These are phyloP conservation scores for Uropetala carovei DNA, from an alignment of 2,888 invertebrate species.

Conservation along the genomic window DNA sequence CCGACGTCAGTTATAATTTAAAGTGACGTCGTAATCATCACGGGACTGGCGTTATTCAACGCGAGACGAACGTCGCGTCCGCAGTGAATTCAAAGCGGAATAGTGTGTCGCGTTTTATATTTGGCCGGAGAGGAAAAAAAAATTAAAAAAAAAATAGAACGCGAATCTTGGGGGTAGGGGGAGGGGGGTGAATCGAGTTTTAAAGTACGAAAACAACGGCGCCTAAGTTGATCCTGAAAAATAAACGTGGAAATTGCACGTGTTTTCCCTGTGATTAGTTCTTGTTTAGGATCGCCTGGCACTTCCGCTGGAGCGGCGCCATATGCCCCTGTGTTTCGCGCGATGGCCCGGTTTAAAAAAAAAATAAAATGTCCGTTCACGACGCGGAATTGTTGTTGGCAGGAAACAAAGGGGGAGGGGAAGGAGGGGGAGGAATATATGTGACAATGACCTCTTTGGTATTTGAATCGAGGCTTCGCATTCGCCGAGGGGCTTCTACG, in stretches of 20 bases:
- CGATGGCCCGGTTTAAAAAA: background rate
- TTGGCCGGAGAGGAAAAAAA: background rate
- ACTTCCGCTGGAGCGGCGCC: background rate
- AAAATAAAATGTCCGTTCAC: background rate
- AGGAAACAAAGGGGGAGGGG: background rate
- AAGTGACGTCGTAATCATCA: background rate
- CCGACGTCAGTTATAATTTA: conserved; percentile 12
- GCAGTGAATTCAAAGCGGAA: background rate
- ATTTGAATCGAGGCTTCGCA: background rate
- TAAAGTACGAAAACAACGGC: background rate
- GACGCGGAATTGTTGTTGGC: conserved; percentile 1
- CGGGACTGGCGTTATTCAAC: background rate
- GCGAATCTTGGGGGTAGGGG: background rate
- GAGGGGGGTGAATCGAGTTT: background rate
- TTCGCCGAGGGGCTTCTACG: background rate
- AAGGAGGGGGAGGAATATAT: background rate
- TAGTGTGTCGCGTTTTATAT: background rate
- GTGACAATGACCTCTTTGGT: background rate
- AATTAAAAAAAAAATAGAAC: background rate
- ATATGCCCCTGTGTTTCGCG: background rate
- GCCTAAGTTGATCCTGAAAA: conserved; percentile 6
- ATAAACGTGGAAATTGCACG: background rate
- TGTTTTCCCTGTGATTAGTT: background rate
- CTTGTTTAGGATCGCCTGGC: background rate
- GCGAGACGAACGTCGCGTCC: background rate